Evolutionary conservation across 2,797 vertebrate species (phyloP), one percentile per base, ranked within the genome.

Genomic region (Megalops cyprinoides): DNA sequence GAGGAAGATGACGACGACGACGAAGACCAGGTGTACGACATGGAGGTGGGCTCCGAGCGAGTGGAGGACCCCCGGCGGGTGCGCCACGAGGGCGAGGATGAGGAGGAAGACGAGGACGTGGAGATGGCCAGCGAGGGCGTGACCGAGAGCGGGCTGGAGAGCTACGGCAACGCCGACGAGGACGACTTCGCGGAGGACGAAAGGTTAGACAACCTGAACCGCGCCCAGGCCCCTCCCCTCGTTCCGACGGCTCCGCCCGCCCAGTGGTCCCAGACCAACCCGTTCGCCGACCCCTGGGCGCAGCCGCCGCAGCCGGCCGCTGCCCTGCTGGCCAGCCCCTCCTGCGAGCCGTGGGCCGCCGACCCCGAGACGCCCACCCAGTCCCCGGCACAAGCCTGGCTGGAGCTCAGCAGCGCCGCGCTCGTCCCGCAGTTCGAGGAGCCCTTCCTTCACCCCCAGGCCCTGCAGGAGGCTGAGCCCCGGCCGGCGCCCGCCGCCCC

Each of bases 81-180:
- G 0, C 86, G 92, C 15, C 89, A 90, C 14, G 92, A 94, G 85
- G 94, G 92, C 0, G 77, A 74, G 51, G 87, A 87, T 4, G 92
- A 91, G 0, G 90, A 94, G 20, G 93, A 94, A 0, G 94, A 95
- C 2, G 94, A 95, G 44, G 93, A 95, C 44, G 92, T 94, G 49
- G 93, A 94, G 76, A 95, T 95, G 91, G 93, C 93, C 0, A 95
- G 93, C 58, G 93, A 95, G 82, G 92, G 91, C 0, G 89, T 95
- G 74, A 94, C 93, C 0, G 93, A 94, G 87, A 95, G 94, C 6
- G 91, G 92, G 4, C 85, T 94, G 80, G 91, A 95, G 83, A 94
- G 93, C 87, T 94, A 93, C 1, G 93, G 93, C 3, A 95, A 94
- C 23, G 88, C 91, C 37, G 94, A 94, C 75, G 91, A 93, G 51